Evolutionary conservation across 2,797 vertebrate species (phyloP), one percentile per base, ranked within the genome.

Genomic region (Sebastolobus altivelis): DNA sequence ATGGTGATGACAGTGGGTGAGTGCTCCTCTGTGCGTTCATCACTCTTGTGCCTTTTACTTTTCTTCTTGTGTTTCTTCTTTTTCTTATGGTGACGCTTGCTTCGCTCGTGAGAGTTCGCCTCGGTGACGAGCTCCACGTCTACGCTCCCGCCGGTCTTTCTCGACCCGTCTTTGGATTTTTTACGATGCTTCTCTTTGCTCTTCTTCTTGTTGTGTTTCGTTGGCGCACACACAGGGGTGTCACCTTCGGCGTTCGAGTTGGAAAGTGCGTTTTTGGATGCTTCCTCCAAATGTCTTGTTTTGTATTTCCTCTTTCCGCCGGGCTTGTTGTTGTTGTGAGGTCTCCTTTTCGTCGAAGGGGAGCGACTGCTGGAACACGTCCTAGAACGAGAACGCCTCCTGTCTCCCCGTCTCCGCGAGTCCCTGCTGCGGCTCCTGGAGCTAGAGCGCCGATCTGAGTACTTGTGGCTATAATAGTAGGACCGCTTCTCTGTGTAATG

Each of bases 281-380:
- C n/a, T 10, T 94, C 94, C 82, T 99, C 98, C 83, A 99, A 89
- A 91, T 99, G 97, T 16, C 96, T 96, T 13, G 96, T 97, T 95
- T 99, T 99, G 76, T 97, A 97, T 85, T 99, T 99, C 66, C 97
- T 96, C 89, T 99, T 99, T 8, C 97, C 97, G n/a, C 96, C 92
- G 1, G 92, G 91, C 79, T 95, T 95, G 55, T 93, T 86, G 55
- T 93, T 86, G 0, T 84, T 83, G 27, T 86, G 86, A 46, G 88
- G 84, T 31, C 62, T 91, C 25, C 69, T 88, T 84, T 61, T 88
- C 0, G 70, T 33, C 0, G 84, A 92, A n/a, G 84, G 91, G 1
- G 92, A 95, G 29, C 83, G 72, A 10, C 84, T 93, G 37, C 90
- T 90, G 35, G 95, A 95, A 29, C 59, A 83, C 54, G 86, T 88